phyloP scores from a whole-genome alignment of 2,888 invertebrate genomes.

The Aromia moschata region DNA sequence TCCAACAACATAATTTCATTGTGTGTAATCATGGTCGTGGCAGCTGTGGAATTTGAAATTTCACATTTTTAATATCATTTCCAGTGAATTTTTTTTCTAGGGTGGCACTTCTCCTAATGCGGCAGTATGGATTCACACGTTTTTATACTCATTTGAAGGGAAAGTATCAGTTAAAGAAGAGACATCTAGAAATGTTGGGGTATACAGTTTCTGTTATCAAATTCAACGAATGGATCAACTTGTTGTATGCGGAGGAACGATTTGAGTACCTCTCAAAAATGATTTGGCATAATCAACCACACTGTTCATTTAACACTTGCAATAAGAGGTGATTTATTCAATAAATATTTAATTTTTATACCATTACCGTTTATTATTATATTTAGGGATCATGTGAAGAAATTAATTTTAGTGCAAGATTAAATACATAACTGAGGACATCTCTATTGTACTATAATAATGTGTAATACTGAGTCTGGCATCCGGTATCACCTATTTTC shows the following conservation, averaged over 20 bases:
- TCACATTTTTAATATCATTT: constrained; percentile 2
- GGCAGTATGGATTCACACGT: constrained; percentile 64
- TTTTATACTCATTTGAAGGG: constrained; percentile 64
- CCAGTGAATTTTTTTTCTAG: constrained; percentile 51
- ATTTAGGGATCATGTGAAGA: no score
- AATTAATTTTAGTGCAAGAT: no score
- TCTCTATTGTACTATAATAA: no score
- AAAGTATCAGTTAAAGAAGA: constrained; percentile 63
- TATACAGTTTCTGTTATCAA: constrained; percentile 68
- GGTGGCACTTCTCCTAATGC: constrained; percentile 64
- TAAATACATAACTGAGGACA: no score
- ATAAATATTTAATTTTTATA: no score
- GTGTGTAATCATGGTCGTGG: not conserved
- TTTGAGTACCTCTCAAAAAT: constrained; percentile 54
- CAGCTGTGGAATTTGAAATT: no score
- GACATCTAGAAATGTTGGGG: constrained; percentile 73
- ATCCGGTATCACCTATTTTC: no score
- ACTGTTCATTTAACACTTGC: no score
- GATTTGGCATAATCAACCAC: no score
- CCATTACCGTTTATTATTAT: no score
- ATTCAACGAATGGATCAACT: constrained; percentile 66
- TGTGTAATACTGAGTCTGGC: no score
- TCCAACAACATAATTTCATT: not conserved
- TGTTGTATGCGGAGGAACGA: constrained; percentile 66
- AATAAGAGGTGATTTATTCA: no score